These are phyloP conservation scores for Solenopsis fugax DNA, from an alignment of 1,140 invertebrate species.

Conservation along the genomic window DNA sequence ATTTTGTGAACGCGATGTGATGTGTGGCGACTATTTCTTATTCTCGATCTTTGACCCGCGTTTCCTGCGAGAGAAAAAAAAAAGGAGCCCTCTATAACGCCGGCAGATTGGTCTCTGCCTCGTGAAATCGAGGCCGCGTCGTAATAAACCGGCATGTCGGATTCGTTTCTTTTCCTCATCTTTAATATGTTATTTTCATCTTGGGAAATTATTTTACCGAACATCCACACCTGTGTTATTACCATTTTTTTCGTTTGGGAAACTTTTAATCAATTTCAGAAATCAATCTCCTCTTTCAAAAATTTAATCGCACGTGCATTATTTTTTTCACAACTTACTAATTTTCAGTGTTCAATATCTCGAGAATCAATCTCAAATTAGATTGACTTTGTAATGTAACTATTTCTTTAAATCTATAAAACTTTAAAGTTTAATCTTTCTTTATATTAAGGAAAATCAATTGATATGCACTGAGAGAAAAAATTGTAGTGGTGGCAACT, in stretches of 20 bases:
- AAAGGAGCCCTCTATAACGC: neutral
- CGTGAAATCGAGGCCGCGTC: constrained; percentile 45
- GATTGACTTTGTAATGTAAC: no score
- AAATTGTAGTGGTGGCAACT: no score
- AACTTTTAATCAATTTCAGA: neutral
- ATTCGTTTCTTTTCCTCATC: constrained; percentile 27
- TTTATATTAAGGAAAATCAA: neutral
- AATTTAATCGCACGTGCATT: neutral
- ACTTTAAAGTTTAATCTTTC: neutral
- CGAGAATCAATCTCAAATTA: neutral
- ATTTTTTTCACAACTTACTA: neutral
- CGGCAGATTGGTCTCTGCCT: constrained; percentile 34
- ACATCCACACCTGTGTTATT: neutral
- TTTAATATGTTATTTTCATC: constrained; percentile 3
- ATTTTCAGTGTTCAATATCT: neutral
- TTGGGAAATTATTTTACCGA: constrained; percentile 3
- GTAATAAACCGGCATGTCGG: constrained; percentile 30
- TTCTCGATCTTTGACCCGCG: constrained; percentile 49
- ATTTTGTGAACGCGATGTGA: constrained; percentile 14
- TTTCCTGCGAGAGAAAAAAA: constrained; percentile 38
- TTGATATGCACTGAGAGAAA: no score
- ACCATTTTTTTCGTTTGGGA: neutral
- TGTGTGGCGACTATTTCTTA: constrained; percentile 50
- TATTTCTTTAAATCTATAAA: no score
- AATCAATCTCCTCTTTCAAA: neutral